Evolutionary conservation across 2,113 vertebrate genomes (phyloP).

Genomic region (Tychaedon coryphoeus): DNA sequence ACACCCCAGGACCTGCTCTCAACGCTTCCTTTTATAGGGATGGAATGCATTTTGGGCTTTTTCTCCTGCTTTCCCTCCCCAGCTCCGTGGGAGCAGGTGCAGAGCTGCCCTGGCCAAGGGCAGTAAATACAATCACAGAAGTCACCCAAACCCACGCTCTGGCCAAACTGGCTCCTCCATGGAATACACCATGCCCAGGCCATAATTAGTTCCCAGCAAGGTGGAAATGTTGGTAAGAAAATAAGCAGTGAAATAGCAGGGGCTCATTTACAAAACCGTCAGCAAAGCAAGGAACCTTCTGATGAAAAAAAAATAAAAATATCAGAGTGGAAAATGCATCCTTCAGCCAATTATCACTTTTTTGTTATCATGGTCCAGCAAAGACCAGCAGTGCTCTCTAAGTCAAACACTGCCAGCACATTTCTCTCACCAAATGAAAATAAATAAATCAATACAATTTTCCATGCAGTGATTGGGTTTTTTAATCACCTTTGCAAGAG

Average conservation of each 20-base stretch:
- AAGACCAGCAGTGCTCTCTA: not conserved
- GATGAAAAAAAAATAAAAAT: not conserved
- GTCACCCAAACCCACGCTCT: not conserved
- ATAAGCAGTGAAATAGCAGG: not conserved
- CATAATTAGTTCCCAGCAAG: not conserved
- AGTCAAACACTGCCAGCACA: not conserved
- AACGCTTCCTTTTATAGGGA: conserved; percentile 49
- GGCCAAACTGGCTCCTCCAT: not conserved
- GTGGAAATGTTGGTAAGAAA: not conserved
- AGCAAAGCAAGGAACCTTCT: not conserved
- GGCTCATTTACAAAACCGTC: not conserved
- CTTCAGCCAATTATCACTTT: not conserved
- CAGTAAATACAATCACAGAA: not conserved
- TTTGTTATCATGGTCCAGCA: too few relatives aligned
- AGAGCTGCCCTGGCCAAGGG: not conserved
- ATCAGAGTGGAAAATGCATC: not conserved
- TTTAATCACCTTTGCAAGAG: not conserved
- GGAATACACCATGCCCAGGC: fast-evolving
- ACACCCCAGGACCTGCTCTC: not conserved
- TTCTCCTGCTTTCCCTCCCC: conserved; percentile 13
- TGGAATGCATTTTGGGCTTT: conserved; percentile 53
- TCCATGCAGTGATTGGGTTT: not conserved
- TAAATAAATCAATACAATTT: conserved; percentile 24
- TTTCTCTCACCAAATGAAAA: not conserved
- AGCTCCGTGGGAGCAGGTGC: not conserved